phyloP scores from a whole-genome alignment of 2,113 vertebrate genomes.

The Pagrus major region DNA sequence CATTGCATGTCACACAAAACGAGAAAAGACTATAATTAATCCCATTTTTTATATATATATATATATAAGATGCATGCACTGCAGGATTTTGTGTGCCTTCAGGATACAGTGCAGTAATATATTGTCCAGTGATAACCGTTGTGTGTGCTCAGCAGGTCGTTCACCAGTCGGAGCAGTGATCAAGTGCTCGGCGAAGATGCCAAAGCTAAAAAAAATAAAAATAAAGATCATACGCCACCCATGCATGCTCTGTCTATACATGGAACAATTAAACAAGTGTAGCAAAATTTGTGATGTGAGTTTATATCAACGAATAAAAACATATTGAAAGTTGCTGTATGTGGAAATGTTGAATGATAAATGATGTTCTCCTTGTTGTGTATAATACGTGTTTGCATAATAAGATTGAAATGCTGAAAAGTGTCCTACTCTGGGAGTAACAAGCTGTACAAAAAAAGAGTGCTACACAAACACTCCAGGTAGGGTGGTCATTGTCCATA shows the following conservation, averaged over 20 bases:
- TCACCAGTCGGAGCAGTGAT: constrained; percentile 35
- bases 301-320: constrained; percentile 21
- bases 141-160: constrained; percentile 48
- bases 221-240: neutral
- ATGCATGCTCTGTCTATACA: constrained; percentile 19
- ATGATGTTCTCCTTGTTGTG: constrained; percentile 39
- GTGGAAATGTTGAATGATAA: constrained; percentile 21
- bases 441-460: constrained; percentile 37
- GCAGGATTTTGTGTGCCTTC: constrained; percentile 7
- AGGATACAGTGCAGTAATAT: constrained; percentile 18
- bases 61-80: constrained; percentile 31
- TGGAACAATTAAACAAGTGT: constrained; percentile 18
- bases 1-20: neutral
- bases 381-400: constrained; percentile 41
- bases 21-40: constrained; percentile 21
- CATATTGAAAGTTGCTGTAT: constrained; percentile 32
- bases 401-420: constrained; percentile 24
- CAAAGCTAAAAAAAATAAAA: constrained; percentile 8
- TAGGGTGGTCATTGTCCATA: constrained; percentile 46
- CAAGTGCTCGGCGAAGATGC: constrained; percentile 32
- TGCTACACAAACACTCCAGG: constrained; percentile 47
- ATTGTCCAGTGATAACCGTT: constrained; percentile 40
- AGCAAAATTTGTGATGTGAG: constrained; percentile 35
- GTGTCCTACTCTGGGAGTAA: constrained; percentile 13
- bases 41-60: constrained; percentile 55